Evolutionary conservation across 2,797 vertebrate species (phyloP).

Genomic region (Masticophis lateralis): DNA sequence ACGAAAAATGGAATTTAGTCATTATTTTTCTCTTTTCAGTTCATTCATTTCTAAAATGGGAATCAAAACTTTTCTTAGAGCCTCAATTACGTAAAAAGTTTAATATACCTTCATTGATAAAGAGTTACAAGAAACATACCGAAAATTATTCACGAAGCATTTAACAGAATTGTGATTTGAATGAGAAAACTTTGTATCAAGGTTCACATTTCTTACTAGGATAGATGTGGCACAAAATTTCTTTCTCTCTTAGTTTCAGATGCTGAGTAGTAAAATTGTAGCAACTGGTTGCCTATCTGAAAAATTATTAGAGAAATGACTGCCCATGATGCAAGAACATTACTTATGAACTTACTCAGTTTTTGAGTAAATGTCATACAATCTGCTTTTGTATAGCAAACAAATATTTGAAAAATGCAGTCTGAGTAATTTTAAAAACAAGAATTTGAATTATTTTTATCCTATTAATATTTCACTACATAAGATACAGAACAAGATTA

Average conservation of each 20-base stretch:
- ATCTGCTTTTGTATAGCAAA: neutral
- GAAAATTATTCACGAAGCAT: neutral
- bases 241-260: neutral
- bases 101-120: neutral
- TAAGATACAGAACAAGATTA: neutral
- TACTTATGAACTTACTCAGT: neutral
- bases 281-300: neutral
- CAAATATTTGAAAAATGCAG: neutral
- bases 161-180: neutral
- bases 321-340: neutral
- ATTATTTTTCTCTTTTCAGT: neutral
- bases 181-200: neutral
- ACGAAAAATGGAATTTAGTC: neutral
- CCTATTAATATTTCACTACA: neutral
- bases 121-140: neutral
- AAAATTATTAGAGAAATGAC: too few relatives aligned
- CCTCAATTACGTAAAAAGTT: neutral
- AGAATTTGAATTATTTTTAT: neutral
- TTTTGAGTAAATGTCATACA: neutral
- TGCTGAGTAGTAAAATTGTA: neutral
- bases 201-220: neutral
- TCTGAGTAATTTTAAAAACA: neutral
- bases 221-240: neutral
- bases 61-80: neutral
- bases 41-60: neutral